These are phyloP conservation scores for Agonopterix heracliana DNA, from an alignment of 2,888 invertebrate genomes.

Conservation along the genomic window DNA sequence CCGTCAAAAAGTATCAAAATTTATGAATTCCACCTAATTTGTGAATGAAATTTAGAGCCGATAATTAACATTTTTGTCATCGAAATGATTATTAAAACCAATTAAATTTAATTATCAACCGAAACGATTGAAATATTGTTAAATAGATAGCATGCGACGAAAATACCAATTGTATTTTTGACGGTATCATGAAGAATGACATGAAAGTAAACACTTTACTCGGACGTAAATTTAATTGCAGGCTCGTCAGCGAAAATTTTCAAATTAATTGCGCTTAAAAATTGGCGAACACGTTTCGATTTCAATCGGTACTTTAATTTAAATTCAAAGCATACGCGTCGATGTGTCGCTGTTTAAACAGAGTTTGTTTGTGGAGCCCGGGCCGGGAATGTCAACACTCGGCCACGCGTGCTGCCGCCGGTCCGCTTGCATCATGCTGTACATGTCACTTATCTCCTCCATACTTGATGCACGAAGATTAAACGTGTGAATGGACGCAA, in stretches of 20 bases:
- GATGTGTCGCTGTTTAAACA: constrained; percentile 63
- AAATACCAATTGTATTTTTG: neutral
- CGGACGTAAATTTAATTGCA: constrained; percentile 6
- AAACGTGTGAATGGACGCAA: too few species aligned
- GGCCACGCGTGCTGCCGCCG: constrained; percentile 29
- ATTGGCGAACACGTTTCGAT: constrained; percentile 46
- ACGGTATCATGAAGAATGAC: constrained; percentile 1
- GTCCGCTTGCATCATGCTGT: constrained; percentile 9
- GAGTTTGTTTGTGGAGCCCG: constrained; percentile 45
- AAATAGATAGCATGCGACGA: constrained; percentile 13
- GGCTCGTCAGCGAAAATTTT: constrained; percentile 7
- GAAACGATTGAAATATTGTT: neutral
- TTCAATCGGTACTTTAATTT: constrained; percentile 53
- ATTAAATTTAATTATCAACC: constrained; percentile 34
- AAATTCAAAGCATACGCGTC: constrained; percentile 58
- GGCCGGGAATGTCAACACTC: constrained; percentile 44
- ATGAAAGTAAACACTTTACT: constrained; percentile 4
- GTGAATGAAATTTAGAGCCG: constrained; percentile 53
- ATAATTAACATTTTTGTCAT: constrained; percentile 66
- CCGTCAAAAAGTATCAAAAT: constrained; percentile 51
- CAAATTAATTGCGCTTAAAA: constrained; percentile 34
- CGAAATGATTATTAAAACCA: constrained; percentile 48
- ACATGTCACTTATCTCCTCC: constrained; percentile 9
- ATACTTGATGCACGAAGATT: neutral
- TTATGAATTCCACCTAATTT: constrained; percentile 62